Percentiles rank a stretch among this genome's conserved stretches.
Conservation (phyloP, 2,797 vertebrate species). For the Phoxinus dragarum region DNA sequence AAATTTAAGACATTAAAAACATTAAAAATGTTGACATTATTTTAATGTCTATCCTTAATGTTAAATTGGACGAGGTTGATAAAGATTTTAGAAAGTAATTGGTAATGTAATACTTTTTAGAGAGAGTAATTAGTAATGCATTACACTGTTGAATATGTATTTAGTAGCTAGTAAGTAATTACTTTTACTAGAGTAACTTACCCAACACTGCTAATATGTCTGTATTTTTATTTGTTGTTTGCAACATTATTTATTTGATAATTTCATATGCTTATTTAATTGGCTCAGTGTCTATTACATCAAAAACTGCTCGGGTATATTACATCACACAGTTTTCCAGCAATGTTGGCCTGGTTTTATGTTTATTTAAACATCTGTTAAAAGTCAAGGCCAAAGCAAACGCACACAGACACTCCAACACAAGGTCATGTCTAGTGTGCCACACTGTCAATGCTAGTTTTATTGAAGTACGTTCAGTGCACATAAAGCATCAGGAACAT, state of each 20-base stretch:
- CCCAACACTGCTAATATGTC: neutral
- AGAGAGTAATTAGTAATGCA: neutral
- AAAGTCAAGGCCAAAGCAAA: neutral
- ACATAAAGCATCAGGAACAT: neutral
- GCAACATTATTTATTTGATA: neutral
- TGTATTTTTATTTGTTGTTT: neutral
- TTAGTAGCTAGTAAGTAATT: neutral
- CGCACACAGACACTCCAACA: neutral
- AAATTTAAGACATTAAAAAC: too few species aligned
- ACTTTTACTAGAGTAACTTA: neutral
- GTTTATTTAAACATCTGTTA: neutral
- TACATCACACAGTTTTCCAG: neutral
- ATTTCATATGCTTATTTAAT: neutral
- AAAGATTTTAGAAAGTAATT: neutral
- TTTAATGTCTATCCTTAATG: neutral
- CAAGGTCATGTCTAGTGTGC: neutral
- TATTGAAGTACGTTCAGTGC: neutral
- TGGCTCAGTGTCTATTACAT: neutral
- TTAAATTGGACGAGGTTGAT: too few species aligned
- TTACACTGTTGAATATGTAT: neutral
- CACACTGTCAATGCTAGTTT: neutral
- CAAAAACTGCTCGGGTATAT: neutral
- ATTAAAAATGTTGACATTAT: too few species aligned
- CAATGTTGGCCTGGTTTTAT: neutral
- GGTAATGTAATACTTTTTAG: neutral